Evolutionary conservation across 1,140 invertebrate genomes (phyloP), one percentile per base, ranked within the genome.

Genomic region (Ceratina japonica): DNA sequence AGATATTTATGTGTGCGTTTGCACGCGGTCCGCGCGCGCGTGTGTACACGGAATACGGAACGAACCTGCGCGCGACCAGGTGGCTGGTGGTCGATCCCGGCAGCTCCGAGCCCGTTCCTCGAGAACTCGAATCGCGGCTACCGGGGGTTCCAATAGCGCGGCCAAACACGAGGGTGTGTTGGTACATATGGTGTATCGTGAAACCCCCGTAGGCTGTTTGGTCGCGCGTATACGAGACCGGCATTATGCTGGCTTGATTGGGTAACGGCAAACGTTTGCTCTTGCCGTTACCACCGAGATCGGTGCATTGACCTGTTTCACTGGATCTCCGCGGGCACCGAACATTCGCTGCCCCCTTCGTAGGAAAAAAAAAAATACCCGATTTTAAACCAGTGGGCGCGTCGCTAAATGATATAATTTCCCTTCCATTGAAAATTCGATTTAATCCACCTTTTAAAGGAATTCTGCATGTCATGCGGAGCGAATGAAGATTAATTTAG

Each of bases 211-310:
- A 75, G 90, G 91, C 89, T 92, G 87, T 91, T 91, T 91, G 89
- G 83, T 79, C 81, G 84, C 84, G 84, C 83, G 84, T 87, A 86
- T 88, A 88, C 87, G 87, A 87, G 85, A 83, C 73, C 84, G 89
- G 91, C 86, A 92, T 92, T 92, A 91, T 91, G 89, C 84, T 80
- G 87, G 91, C 90, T 91, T 92, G 89, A 92, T 92, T 92, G 91
- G 77, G 89, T 89, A 89, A 91, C 88, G 85, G 90, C 87, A 92
- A 92, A 91, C 91, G 90, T 92, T 91, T 92, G 87, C 90, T 87
- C 85, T 90, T 62, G 82, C 75, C 73, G 72, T 82, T 80, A 78
- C 84, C 74, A 58, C 70, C 70, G 66, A 49, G 79, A 69, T 56
- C 71, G 52, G 79, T 80, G 80, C 79, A 75, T 68, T 75, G 78